phyloP scores from a whole-genome alignment of 2,888 invertebrate species.

The Apocheima hispidaria region DNA sequence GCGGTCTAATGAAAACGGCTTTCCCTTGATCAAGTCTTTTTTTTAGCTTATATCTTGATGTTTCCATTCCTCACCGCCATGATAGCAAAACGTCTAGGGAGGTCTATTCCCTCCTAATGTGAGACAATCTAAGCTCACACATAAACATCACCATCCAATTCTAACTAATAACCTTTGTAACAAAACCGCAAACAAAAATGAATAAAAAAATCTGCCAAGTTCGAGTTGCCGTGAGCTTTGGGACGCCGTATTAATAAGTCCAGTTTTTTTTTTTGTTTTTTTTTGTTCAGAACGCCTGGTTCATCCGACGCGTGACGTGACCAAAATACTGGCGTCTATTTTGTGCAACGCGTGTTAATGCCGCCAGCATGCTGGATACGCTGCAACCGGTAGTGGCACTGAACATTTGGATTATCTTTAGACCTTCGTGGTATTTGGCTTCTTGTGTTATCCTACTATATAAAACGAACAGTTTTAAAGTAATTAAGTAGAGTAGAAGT shows the following conservation, averaged over 20 bases:
- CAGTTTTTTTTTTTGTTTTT: no score
- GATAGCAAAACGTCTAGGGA: constrained; percentile 43
- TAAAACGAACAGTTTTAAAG: no score
- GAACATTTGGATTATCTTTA: no score
- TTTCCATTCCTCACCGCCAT: constrained; percentile 33
- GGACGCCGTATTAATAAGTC: background rate
- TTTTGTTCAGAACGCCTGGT: no score
- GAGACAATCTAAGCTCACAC: constrained; percentile 48
- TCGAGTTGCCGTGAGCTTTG: background rate
- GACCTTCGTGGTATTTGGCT: no score
- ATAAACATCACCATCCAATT: constrained; percentile 62
- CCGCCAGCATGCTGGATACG: no score
- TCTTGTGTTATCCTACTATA: no score
- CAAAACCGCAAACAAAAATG: constrained; percentile 61
- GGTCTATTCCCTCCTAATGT: constrained; percentile 53
- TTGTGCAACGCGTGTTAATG: no score
- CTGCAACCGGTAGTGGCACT: no score
- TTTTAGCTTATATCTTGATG: constrained; percentile 3
- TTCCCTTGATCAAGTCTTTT: background rate
- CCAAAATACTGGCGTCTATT: no score
- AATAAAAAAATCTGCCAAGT: constrained; percentile 8
- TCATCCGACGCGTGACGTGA: no score
- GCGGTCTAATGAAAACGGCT: background rate
- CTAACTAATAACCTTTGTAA: constrained; percentile 70
- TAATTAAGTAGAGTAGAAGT: no score